phyloP scores from a whole-genome alignment of 2,888 invertebrate genomes.

The Chrysolina americana region DNA sequence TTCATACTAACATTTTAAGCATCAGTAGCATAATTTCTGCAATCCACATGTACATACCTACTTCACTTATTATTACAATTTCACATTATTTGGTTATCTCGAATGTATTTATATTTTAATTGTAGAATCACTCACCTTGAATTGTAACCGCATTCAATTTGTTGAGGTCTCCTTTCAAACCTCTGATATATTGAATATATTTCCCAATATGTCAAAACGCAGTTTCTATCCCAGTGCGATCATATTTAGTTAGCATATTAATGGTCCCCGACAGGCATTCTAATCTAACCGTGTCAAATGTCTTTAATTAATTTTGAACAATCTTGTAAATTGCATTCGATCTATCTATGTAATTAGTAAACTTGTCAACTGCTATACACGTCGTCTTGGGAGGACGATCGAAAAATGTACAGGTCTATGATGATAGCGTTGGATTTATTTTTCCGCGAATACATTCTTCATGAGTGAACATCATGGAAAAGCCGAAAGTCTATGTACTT shows the following conservation, averaged over 20 bases:
- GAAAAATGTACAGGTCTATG: too few relatives aligned
- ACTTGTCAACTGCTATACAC: background rate
- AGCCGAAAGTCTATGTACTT: too few relatives aligned
- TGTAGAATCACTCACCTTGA: too few relatives aligned
- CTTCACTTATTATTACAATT: too few relatives aligned
- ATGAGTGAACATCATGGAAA: too few relatives aligned
- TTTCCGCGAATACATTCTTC: too few relatives aligned
- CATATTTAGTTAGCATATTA: slow-evolving; percentile 8
- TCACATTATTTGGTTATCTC: too few relatives aligned
- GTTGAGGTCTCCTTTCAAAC: background rate
- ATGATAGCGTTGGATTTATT: too few relatives aligned
- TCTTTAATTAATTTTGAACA: slow-evolving; percentile 7
- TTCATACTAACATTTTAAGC: too few relatives aligned
- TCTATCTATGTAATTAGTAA: slow-evolving; percentile 5
- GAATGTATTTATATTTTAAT: too few relatives aligned
- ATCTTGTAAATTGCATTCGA: background rate
- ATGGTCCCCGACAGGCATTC: slow-evolving; percentile 2
- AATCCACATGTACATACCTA: too few relatives aligned
- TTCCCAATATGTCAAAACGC: slow-evolving; percentile 5
- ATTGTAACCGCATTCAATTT: background rate
- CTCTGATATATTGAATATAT: background rate
- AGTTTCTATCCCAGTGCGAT: background rate
- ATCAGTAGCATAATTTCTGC: too few relatives aligned
- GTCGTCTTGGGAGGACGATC: background rate
- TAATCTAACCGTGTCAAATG: background rate